Conservation (phyloP, 1,140 invertebrate genomes). For the Drosophila albomicans region DNA sequence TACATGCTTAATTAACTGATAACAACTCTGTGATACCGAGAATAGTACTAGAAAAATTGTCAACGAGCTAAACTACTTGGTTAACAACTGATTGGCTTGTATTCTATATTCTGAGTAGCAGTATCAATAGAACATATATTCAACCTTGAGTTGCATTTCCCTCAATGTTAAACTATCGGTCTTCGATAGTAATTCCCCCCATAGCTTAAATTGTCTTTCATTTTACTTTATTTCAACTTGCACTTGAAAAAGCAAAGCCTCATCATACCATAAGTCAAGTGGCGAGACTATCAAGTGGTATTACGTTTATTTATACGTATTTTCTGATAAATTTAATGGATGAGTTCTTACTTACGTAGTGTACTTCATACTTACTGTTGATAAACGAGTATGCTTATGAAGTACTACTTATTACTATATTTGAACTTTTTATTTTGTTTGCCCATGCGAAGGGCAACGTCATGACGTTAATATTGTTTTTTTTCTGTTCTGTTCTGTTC, state of each 20-base stretch:
- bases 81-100: conserved; percentile 21
- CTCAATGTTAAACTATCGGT: conserved; percentile 1
- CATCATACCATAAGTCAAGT: conserved; percentile 58
- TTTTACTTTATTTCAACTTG: conserved; percentile 21
- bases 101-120: not conserved
- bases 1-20: conserved; percentile 52
- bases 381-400: conserved; percentile 33
- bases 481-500: not conserved
- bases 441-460: conserved; percentile 40
- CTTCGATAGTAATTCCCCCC: conserved; percentile 4
- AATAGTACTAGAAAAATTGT: conserved; percentile 11
- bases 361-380: conserved; percentile 17
- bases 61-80: conserved; percentile 12
- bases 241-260: conserved; percentile 36
- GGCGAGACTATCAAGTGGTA: conserved; percentile 64
- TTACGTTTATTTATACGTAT: conserved; percentile 67
- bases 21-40: conserved; percentile 16
- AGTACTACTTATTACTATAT: conserved; percentile 10
- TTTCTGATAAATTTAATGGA: conserved; percentile 71
- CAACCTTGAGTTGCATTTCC: conserved; percentile 17
- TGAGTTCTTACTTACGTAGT: conserved; percentile 45
- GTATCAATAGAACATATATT: conserved; percentile 12
- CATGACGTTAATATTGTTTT: conserved; percentile 1
- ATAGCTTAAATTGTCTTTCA: conserved; percentile 9
- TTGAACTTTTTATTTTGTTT: conserved; percentile 46